Conservation (phyloP, 2,888 invertebrate species). For the Rhabditoides inermis region DNA sequence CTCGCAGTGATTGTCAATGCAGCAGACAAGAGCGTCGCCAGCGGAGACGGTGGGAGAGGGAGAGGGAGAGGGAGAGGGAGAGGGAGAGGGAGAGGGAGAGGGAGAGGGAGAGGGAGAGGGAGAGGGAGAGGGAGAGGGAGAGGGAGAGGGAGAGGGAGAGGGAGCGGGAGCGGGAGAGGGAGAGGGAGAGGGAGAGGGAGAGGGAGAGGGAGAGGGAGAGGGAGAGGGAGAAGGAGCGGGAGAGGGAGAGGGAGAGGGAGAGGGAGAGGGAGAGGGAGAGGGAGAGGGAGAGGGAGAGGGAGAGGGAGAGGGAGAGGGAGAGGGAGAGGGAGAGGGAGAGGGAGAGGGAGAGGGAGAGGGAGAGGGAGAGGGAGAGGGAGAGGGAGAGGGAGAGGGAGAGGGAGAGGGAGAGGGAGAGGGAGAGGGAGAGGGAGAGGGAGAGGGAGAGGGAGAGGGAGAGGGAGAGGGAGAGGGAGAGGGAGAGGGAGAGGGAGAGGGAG, state of each 20-base stretch:
- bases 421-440: no score
- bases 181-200: background rate
- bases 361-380: no score
- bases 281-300: background rate
- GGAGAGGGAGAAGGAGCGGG: slow-evolving; percentile 1
- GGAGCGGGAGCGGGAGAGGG: slow-evolving; percentile 1
- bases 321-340: slow-evolving; percentile 1
- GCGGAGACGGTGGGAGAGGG: slow-evolving; percentile 1
- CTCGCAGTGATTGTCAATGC: no score
- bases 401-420: no score
- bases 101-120: background rate
- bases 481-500: no score
- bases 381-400: no score
- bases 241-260: background rate
- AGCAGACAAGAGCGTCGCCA: no score
- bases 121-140: slow-evolving; percentile 2
- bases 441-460: no score
- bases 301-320: slow-evolving; percentile 1
- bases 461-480: no score
- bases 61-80: slow-evolving; percentile 6
- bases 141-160: background rate
- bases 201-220: background rate
- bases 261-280: background rate
- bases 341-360: no score
- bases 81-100: background rate